Evolutionary conservation across 1,140 invertebrate species (phyloP), one percentile per base, ranked within the genome.

Genomic region (Megalonaias nervosa): DNA sequence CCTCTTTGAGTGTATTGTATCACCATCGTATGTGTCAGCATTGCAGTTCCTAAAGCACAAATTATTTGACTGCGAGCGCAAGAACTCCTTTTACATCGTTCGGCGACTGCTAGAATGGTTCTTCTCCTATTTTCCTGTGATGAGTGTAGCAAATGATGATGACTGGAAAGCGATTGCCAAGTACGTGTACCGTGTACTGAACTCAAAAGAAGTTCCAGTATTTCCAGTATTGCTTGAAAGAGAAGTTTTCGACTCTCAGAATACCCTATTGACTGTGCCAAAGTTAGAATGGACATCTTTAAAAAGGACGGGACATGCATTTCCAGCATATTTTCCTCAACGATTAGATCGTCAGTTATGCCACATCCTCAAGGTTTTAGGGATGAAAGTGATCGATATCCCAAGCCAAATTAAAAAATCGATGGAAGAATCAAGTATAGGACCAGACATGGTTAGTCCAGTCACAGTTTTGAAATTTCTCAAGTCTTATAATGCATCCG

Each of bases 1-100:
- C 17, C 74, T 88, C 14, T 26, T 83, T 1, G 26, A 74, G 11
- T 55, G 82, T 23, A 65, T 86, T 1, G 72, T 88, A 64, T 74
- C 80, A 17, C 82, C 79, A 70, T 82, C 84, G 4, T 86, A 83
- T 64, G 67, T 81, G 1, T 64, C 71, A 38, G 57, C 70, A 16
- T 21, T 86, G 0, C 15, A 79, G 38, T 23, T 21, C 5, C 16
- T 84, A 19, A 78, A 80, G 67, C n/a, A 21, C 16, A 31, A 14
- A 14, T 60, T 73, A 16, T 69, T 79, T 26, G 5, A 57, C 12
- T 17, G n/a, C 67, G 19, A 11, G 26, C 16, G 57, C 57, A 13
- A 55, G 16, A 14, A 67, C 13, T 23, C 14, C 17, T 13, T 19
- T 73, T n/a, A 12, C 67, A 55, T 5, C 16, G 70, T 26, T 23